A percentile compares a stretch with the other conserved stretches of the same genome.
These are phyloP conservation scores for Cyanoderma ruficeps DNA, from an alignment of 2,113 vertebrate genomes.

Conservation along the genomic window DNA sequence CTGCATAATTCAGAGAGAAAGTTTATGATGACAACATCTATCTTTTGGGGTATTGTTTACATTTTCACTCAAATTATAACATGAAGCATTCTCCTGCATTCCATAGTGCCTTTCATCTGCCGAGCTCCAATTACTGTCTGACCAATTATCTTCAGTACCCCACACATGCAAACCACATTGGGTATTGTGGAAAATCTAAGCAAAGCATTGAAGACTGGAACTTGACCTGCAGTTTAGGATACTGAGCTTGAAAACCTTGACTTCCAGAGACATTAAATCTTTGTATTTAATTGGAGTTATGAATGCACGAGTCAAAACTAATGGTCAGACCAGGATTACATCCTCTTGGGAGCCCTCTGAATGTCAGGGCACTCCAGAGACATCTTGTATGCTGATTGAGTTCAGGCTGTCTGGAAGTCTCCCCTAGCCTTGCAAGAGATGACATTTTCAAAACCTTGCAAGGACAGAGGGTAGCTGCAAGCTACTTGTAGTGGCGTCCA, in stretches of 20 bases:
- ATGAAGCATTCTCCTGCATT: conserved; percentile 33
- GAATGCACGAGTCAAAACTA: background rate
- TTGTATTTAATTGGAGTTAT: background rate
- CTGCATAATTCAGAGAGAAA: conserved; percentile 26
- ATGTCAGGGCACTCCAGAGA: background rate
- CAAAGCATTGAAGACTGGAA: background rate
- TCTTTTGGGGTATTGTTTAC: conserved; percentile 20
- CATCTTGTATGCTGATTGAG: background rate
- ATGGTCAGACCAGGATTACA: background rate
- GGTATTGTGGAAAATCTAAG: conserved; percentile 7
- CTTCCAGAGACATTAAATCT: background rate
- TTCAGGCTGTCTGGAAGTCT: background rate
- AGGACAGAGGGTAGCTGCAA: background rate
- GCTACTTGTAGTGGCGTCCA: background rate
- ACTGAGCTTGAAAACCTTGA: background rate
- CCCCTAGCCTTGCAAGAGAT: background rate
- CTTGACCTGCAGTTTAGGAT: conserved; percentile 17
- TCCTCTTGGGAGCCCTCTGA: background rate
- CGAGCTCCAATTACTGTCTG: background rate
- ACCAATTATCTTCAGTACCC: conserved; percentile 13
- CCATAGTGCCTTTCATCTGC: conserved; percentile 48
- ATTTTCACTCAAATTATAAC: conserved; percentile 9
- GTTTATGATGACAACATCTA: background rate
- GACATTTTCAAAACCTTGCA: background rate
- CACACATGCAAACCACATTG: background rate